Base-by-base conservation (phyloP, 2,888 invertebrate genomes). In the Diplazon laetatorius region DNA sequence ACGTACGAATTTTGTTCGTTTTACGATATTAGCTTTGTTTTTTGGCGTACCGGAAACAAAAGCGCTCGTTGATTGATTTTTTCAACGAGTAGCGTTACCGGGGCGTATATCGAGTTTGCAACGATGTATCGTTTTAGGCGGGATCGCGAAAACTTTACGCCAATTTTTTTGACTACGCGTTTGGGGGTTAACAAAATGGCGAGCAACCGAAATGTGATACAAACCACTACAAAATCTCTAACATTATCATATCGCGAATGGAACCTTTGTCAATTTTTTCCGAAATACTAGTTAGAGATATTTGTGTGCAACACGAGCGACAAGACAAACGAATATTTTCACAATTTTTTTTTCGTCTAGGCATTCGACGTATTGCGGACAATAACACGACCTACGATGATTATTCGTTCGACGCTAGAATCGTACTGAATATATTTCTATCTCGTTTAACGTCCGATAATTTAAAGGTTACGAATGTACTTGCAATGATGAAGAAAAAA, bases 111-210 rank as follows among this genome's bases (percentile, higher is more conserved):
- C 35, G 16, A 2, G 18, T 18, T 35, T n/a, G 14, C 35, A 48
- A 48, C 46, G 12, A 8, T 37, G 50, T 20, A 50, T 10, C 20
- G 18, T 48, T 65, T 65, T 55, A 20, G 65, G 65, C 65, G 65
- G 48, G 65, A 65, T 55, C 12, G 1, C 37, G 12, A n/a, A 9
- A 48, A 1, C 14, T 16, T 20, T 9, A 37, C 48, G 48, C 37
- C 63, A 48, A 63, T 48, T 46, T 48, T 48, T 20, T 50, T 20
- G 20, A 55, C 16, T 30, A 35, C 48, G 18, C 12, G 8, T 35
- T 1, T 18, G 2, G 42, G 48, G 16, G n/a, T 37, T n/a, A n/a
- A n/a, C n/a, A n/a, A n/a, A 63, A n/a, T 18, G 9, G 30, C 10
- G 1, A 30, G 3, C 16, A 46, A 46, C 25, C 16, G 35, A 12